Percentiles rank a stretch among this genome's conserved stretches.
Conservation (phyloP, 1,140 invertebrate species). For the Lordiphosa stackelbergi region DNA sequence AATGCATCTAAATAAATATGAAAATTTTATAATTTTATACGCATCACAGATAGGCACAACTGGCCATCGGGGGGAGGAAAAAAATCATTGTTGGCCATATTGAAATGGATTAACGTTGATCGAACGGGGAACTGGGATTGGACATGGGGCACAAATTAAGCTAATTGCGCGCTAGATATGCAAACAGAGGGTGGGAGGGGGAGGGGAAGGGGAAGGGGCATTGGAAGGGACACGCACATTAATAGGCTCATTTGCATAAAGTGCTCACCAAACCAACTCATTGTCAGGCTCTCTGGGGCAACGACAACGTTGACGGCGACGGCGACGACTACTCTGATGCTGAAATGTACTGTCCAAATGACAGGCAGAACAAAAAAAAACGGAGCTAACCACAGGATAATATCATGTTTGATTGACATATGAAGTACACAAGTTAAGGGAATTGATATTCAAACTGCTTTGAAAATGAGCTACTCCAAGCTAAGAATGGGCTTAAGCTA, state of each 20-base stretch:
- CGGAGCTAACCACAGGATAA: constrained; percentile 22
- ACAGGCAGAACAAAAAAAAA: constrained; percentile 24
- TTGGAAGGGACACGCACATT: constrained; percentile 34
- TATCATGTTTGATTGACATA: constrained; percentile 39
- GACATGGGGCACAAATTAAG: constrained; percentile 64
- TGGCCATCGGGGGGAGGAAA: constrained; percentile 16
- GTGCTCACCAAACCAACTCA: constrained; percentile 11
- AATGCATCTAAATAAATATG: constrained; percentile 74
- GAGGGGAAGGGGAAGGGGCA: background rate
- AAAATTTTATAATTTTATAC: constrained; percentile 59
- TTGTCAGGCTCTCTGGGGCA: constrained; percentile 19
- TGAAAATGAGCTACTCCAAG: too few species aligned
- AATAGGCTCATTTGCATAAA: constrained; percentile 72
- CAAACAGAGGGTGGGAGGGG: constrained; percentile 23
- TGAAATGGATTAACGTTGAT: constrained; percentile 72
- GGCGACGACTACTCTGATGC: background rate
- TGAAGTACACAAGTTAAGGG: constrained; percentile 8
- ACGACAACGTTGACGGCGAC: constrained; percentile 4
- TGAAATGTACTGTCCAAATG: constrained; percentile 50
- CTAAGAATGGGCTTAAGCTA: too few species aligned
- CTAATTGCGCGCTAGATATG: constrained; percentile 69
- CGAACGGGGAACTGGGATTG: constrained; percentile 25
- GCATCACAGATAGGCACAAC: constrained; percentile 45
- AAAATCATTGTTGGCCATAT: constrained; percentile 48
- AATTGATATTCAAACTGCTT: constrained; percentile 5